Evolutionary conservation across 2,888 invertebrate genomes (phyloP), one percentile per base, ranked within the genome.

Genomic region (Tachina fera): DNA sequence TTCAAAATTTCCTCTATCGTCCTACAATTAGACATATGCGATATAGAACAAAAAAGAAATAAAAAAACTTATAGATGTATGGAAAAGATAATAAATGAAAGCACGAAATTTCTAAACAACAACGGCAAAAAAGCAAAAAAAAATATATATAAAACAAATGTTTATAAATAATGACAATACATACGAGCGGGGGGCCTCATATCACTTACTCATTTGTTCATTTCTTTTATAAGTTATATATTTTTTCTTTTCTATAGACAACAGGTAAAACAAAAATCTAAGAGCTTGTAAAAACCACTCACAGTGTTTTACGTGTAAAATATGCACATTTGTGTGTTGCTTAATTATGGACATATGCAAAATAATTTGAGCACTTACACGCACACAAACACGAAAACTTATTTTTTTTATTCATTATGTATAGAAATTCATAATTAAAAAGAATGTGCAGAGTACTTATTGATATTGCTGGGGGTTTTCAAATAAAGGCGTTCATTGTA

Each of bases 161-260:
- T 78, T 85, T 75, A 76, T 83, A 76, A 83, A 80, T 86, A 86
- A 83, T 86, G 86, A 83, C 83, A 86, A 83, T 71, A 78, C 67
- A 68, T 74, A 75, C n/a, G 45, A 41, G 49, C 53, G 51, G 58
- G 51, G 53, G 67, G 76, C 71, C 65, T 65, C 56, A 58, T 72
- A 71, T 72, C 76, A 76, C 53, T 61, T 58, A 58, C 63, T 19
- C 41, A 65, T 47, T 61, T 76, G 43, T 70, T 70, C 41, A 70
- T 75, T 71, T 83, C 75, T 70, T 76, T 76, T 49, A 80, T 67
- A 60, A 16, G 8, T 60, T 72, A 53, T 71, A 47, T 80, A 9
- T 61, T 22, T 49, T 53, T 71, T 56, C 45, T 56, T 49, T 22
- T 71, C 53, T 56, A 72, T 68, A 83, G 60, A 80, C 83, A 86